Base-by-base conservation (phyloP, 2,113 vertebrate species). In the Etia nguti region DNA sequence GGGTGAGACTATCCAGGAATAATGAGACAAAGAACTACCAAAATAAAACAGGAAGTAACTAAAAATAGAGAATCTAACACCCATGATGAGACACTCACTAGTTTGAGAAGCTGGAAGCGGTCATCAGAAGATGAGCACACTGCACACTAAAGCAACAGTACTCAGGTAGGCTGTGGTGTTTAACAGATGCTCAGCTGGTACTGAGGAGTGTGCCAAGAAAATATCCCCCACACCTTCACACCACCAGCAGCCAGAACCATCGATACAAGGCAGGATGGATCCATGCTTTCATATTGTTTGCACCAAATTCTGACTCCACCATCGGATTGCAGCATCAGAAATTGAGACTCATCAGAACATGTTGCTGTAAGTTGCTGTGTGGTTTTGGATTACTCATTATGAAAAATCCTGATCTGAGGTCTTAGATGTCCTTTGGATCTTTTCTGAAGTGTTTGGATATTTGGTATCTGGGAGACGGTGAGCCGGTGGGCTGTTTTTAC, bases 361-460 rank as follows among this genome's bases (percentile, higher is more conserved):
- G 59, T 12, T 62, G 18, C 31, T 12, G 59, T 36, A 7, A 7
- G 31, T 18, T 62, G 18, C 31, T 12, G 59, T 10, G 18, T n/a
- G 3, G 59, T 10, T 62, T 11, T 1, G 59, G 59, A 62, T 62
- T 0, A 62, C 29, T 62, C 16, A 62, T 16, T 62, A 20, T 62
- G 16, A 4, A 62, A 11, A 62, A 62, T 62, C 59, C 59, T 62
- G 59, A 36, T 62, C 10, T 20, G 59, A 62, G 18, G 18, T 29
- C 31, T 62, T 1, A 0, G 59, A 11, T 0, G 59, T 62, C 29
- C 59, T 20, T 29, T 62, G 29, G 2, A 10, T 59, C 57, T 59
- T 31, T 59, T 59, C 57, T 29, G 8, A 62, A 62, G 29, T 11
- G 52, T 54, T 54, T 54, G 10, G 52, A 22, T 54, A 54, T 54